These are phyloP conservation scores for Eilema caniola DNA, from an alignment of 2,888 invertebrate genomes.

Conservation along the genomic window DNA sequence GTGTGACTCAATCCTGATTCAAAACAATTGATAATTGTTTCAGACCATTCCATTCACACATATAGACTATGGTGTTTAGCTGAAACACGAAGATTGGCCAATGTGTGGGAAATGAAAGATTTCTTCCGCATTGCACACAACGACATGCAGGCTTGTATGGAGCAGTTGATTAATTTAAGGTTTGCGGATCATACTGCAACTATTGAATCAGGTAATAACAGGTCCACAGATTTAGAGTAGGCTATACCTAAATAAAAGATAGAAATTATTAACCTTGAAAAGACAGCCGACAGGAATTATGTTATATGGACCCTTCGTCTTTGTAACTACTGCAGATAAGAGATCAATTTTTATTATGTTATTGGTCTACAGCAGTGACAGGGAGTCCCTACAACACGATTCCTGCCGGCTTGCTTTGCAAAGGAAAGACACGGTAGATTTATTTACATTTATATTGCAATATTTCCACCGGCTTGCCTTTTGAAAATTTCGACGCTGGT, in stretches of 20 bases:
- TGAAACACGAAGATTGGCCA: slow-evolving; percentile 90
- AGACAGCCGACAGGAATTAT: background rate
- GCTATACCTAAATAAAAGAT: background rate
- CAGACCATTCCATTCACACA: slow-evolving; percentile 93
- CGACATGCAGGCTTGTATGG: slow-evolving; percentile 88
- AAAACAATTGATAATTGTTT: slow-evolving; percentile 15
- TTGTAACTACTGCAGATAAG: background rate
- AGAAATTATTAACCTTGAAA: background rate
- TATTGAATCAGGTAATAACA: slow-evolving; percentile 79
- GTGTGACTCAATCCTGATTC: background rate
- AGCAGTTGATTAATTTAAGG: slow-evolving; percentile 85
- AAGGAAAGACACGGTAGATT: too few species aligned
- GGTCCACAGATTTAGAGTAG: background rate
- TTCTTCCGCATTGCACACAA: slow-evolving; percentile 90
- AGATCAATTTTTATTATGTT: background rate
- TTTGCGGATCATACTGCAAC: slow-evolving; percentile 88
- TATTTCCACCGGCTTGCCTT: too few species aligned
- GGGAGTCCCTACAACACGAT: too few species aligned
- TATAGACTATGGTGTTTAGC: slow-evolving; percentile 92
- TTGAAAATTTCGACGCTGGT: too few species aligned
- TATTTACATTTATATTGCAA: too few species aligned
- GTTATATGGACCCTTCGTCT: background rate
- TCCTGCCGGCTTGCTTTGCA: too few species aligned
- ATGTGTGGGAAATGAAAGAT: slow-evolving; percentile 91
- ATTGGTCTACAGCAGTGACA: too few species aligned